Conservation (phyloP, 2,797 vertebrate genomes). For the Avahi laniger region DNA sequence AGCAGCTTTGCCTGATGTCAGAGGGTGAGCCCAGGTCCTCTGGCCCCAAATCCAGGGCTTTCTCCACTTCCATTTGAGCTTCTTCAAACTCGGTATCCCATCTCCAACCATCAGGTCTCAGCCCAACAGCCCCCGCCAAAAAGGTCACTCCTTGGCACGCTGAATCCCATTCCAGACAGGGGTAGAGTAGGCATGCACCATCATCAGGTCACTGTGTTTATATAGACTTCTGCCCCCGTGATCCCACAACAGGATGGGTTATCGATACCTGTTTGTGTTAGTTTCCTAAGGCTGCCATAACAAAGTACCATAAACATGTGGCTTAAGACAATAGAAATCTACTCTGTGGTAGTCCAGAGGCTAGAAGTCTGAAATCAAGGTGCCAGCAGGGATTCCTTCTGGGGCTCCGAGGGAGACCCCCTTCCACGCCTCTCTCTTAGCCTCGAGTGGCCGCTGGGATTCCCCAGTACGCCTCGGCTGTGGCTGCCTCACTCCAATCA, state of each 20-base stretch:
- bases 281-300: background rate
- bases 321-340: background rate
- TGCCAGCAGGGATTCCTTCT: background rate
- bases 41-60: background rate
- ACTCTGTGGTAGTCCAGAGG: too few relatives aligned
- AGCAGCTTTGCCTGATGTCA: background rate
- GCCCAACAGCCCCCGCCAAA: background rate
- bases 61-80: background rate
- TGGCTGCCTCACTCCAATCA: background rate
- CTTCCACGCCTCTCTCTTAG: background rate
- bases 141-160: background rate
- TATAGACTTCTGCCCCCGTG: too few relatives aligned
- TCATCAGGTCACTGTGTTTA: too few relatives aligned
- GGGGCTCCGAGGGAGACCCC: rapidly evolving
- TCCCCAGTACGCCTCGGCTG: background rate
- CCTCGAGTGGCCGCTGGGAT: rapidly evolving
- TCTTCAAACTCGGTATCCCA: background rate
- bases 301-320: background rate
- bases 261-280: rapidly evolving
- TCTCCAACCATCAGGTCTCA: background rate
- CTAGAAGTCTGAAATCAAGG: background rate
- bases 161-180: background rate
- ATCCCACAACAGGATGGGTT: background rate
- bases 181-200: rapidly evolving
- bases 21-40: background rate